Percentiles rank a stretch among this genome's conserved stretches.
phyloP scores from a whole-genome alignment of 2,888 invertebrate genomes.

The Acanthosepion lycidas region DNA sequence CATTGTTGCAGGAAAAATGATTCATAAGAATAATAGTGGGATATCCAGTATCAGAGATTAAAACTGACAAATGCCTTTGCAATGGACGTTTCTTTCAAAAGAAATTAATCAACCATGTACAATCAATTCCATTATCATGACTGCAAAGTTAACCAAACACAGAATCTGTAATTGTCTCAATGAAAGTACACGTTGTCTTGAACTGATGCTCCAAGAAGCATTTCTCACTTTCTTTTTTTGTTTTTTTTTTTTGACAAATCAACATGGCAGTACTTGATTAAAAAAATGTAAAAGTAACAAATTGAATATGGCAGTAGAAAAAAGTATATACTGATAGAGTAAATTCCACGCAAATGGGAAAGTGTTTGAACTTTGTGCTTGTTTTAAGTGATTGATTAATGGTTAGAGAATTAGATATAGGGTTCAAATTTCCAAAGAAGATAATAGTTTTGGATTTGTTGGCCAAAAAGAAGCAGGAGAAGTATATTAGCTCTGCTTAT shows the following conservation, averaged over 20 bases:
- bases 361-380: neutral
- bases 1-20: neutral
- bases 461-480: no score
- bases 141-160: neutral
- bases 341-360: neutral
- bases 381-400: no score
- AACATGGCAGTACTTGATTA: neutral
- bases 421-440: no score
- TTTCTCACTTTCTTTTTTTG: neutral
- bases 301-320: neutral
- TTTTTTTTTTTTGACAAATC: neutral
- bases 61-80: neutral
- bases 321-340: neutral
- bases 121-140: conserved; percentile 33
- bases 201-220: neutral
- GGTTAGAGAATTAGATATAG: no score
- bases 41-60: conserved; percentile 5
- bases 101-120: neutral
- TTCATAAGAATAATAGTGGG: neutral
- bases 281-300: neutral
- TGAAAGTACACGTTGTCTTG: neutral
- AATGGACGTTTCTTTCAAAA: neutral
- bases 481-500: no score
- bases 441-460: no score
- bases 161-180: neutral